Evolutionary conservation across 1,140 invertebrate genomes (phyloP), one percentile per base, ranked within the genome.

Genomic region (Lethocerus indicus): DNA sequence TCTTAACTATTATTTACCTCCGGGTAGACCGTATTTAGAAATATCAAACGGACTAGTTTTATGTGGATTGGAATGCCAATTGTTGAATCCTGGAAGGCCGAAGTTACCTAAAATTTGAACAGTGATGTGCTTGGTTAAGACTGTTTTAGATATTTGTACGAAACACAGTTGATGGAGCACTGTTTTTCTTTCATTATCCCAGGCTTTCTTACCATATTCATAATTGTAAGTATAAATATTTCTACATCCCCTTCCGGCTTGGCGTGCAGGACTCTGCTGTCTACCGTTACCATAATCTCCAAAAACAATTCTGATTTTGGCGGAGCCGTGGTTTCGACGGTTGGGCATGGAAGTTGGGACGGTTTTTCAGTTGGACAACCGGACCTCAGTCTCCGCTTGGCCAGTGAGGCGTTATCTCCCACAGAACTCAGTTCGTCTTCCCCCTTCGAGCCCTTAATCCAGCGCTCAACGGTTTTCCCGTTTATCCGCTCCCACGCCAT

Each of bases 201-300:
- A n/a, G n/a, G n/a, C n/a, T n/a, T n/a, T n/a, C n/a, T n/a, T n/a
- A n/a, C n/a, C 70, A 76, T 76, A 58, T 77, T 77, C 66, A 78
- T 73, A 23, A 78, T 64, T 12, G 75, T 77, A 4, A 78, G 62
- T 18, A 76, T 67, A 56, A 77, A 78, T 39, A 70, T 75, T 49
- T 73, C 71, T 4, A 79, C 60, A 54, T 77, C 71, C 54, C 74
- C 70, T 49, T 73, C 64, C 21, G 65, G 63, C 55, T 75, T 72
- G 57, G 70, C 73, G 18, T 71, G 61, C 40, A 74, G 61, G 66
- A 78, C 71, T 47, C 66, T 66, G 35, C 67, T 67, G 60, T 79
- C 76, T 24, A 77, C 68, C 4, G 76, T 74, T n/a, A 77, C 64
- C 52, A 78, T 58, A 1, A 71, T 64, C 57, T 78, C 75, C 16